Base-by-base conservation (phyloP, 2,113 vertebrate species). In the Rhinoptilus africanus region DNA sequence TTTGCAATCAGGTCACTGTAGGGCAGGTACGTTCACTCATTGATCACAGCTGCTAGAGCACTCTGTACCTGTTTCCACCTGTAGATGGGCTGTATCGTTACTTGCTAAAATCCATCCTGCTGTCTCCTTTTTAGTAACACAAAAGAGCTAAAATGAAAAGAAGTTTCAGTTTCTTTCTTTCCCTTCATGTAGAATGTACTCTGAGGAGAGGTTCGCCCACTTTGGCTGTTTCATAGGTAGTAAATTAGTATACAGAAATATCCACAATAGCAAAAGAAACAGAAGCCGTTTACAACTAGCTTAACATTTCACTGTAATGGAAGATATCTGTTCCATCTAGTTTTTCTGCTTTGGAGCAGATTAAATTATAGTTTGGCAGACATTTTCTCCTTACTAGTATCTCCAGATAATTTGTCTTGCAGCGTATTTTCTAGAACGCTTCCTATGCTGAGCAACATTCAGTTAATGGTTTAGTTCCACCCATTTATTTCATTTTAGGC, bases 391-490 rank as follows among this genome's bases (percentile, higher is more conserved):
- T 43, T 74, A 27, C 14, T 88, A 60, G 27, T 88, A 64, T 27
- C 57, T 82, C 35, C 82, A 60, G 30, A 75, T 80, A 87, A 81
- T 95, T 68, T 2, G 1, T 57, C 41, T 82, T 72, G 43, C 69
- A 85, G 39, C 20, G 13, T 41, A 32, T 57, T 85, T 57, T 79
- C 57, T 67, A 64, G 69, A 88, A 21, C 47, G n/a, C n/a, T 88
- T 89, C 66, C 57, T 87, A 9, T 39, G 19, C 39, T 72, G 48
- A 93, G 53, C 21, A 85, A 27, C 53, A 37, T 45, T 82, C 18
- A 50, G 48, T 88, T 88, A 94, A 82, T 92, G 50, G 86, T 74
- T 93, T 95, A 72, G 81, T 96, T 94, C 57, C 84, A 85, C 81
- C 26, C 56, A 43, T 95, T 93, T 88, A 88, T 81, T 89, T 88